Evolutionary conservation across 2,888 invertebrate species (phyloP).

Genomic region (Parnassius orleans): DNA sequence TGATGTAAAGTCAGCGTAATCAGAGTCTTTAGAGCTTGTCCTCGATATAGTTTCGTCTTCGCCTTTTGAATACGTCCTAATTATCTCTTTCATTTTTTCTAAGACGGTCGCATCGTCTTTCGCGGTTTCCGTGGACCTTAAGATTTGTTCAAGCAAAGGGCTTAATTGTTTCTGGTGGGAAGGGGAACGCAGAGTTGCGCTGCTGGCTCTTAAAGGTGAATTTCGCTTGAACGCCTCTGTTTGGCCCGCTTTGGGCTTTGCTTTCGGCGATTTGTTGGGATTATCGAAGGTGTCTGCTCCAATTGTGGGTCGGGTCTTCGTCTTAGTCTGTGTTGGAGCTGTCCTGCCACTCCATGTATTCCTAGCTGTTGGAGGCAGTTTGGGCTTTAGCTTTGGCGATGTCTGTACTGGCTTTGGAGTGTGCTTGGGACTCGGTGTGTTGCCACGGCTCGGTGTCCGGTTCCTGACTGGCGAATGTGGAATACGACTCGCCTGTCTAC

Average conservation of each 20-base stretch:
- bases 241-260: constrained; percentile 57
- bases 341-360: constrained; percentile 89
- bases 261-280: constrained; percentile 83
- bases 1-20: constrained; percentile 85
- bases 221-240: constrained; percentile 76
- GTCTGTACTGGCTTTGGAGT: constrained; percentile 56
- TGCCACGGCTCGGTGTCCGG: constrained; percentile 58
- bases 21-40: constrained; percentile 78
- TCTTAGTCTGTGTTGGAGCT: constrained; percentile 62
- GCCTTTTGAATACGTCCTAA: constrained; percentile 71
- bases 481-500: constrained; percentile 69
- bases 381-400: constrained; percentile 66
- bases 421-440: constrained; percentile 74
- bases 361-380: constrained; percentile 73
- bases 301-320: constrained; percentile 63
- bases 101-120: constrained; percentile 88
- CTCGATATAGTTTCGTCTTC: constrained; percentile 72
- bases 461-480: constrained; percentile 72
- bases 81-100: constrained; percentile 86
- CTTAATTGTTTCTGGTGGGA: constrained; percentile 82
- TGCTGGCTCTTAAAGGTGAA: constrained; percentile 71
- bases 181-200: constrained; percentile 76
- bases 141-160: constrained; percentile 86
- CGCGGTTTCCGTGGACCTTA: constrained; percentile 85
- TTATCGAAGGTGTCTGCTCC: constrained; percentile 71